A percentile compares a stretch with the other conserved stretches of the same genome.
Evolutionary conservation across 2,888 invertebrate species (phyloP).

Genomic region (Zygaena filipendulae): DNA sequence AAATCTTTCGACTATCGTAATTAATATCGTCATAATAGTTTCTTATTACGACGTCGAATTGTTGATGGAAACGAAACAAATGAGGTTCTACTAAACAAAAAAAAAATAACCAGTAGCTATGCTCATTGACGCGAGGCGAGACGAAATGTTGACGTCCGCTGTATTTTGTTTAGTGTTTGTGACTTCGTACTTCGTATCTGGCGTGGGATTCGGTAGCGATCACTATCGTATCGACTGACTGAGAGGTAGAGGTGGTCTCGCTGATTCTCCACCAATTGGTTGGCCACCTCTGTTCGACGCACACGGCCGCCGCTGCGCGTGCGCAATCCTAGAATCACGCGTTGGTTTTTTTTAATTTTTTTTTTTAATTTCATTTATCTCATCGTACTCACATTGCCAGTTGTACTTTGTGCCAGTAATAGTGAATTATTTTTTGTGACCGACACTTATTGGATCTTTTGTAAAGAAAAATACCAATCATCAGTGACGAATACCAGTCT

Average conservation of each 20-base stretch:
- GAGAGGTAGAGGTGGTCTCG: slow-evolving; percentile 27
- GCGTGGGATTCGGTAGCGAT: slow-evolving; percentile 36
- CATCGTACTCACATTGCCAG: too few relatives aligned
- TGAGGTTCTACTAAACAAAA: slow-evolving; percentile 10
- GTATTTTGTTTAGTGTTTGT: too few relatives aligned
- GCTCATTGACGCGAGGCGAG: slow-evolving; percentile 15
- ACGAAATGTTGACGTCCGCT: slow-evolving; percentile 33
- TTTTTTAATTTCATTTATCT: background rate
- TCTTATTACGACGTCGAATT: slow-evolving; percentile 1
- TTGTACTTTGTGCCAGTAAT: too few relatives aligned
- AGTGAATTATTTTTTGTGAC: too few relatives aligned
- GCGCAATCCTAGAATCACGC: slow-evolving; percentile 41
- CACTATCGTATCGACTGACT: slow-evolving; percentile 1
- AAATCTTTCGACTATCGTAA: too few relatives aligned
- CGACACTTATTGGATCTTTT: too few relatives aligned
- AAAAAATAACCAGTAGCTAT: slow-evolving; percentile 11
- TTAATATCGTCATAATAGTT: too few relatives aligned
- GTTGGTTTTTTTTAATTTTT: background rate
- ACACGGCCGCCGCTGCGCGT: slow-evolving; percentile 39
- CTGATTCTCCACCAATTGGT: too few relatives aligned
- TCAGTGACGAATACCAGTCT: too few relatives aligned
- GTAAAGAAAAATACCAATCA: too few relatives aligned
- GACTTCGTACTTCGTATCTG: slow-evolving; percentile 9
- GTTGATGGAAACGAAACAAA: slow-evolving; percentile 14
- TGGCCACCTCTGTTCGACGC: too few relatives aligned